Conservation (phyloP, 2,113 vertebrate genomes). For the Macquaria ambigua region DNA sequence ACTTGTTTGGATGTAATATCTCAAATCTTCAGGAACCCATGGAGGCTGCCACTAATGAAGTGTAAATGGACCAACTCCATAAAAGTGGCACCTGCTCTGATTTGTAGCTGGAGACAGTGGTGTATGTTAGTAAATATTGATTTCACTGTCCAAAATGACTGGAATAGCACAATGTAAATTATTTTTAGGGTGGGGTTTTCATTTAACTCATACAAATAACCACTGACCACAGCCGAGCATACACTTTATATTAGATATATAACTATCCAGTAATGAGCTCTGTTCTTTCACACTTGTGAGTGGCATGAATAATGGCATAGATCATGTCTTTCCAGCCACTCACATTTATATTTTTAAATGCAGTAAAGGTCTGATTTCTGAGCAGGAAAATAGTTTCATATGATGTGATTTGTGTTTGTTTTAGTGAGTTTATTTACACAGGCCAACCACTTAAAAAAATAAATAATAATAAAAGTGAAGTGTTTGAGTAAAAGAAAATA, state of each 20-base stretch:
- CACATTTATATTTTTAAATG: neutral
- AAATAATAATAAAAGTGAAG: neutral
- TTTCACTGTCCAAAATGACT: constrained; percentile 5
- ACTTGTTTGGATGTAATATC: neutral
- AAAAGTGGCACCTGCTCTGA: constrained; percentile 13
- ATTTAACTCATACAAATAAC: constrained; percentile 13
- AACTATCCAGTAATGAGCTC: neutral
- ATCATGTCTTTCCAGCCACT: neutral
- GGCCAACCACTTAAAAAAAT: neutral
- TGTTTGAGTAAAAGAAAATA: neutral
- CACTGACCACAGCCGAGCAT: neutral
- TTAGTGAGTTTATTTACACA: neutral
- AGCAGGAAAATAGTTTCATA: neutral
- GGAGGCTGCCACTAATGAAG: constrained; percentile 7
- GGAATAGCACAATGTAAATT: neutral
- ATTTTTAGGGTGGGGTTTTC: neutral
- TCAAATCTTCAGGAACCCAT: neutral
- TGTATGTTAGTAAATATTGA: neutral
- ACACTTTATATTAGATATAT: neutral
- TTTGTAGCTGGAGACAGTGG: neutral
- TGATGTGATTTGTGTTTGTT: neutral
- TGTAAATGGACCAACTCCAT: neutral
- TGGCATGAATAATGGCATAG: neutral
- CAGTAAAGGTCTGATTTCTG: neutral
- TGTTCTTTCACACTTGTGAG: neutral